phyloP scores from a whole-genome alignment of 2,888 invertebrate species.

The Adineta ricciae region DNA sequence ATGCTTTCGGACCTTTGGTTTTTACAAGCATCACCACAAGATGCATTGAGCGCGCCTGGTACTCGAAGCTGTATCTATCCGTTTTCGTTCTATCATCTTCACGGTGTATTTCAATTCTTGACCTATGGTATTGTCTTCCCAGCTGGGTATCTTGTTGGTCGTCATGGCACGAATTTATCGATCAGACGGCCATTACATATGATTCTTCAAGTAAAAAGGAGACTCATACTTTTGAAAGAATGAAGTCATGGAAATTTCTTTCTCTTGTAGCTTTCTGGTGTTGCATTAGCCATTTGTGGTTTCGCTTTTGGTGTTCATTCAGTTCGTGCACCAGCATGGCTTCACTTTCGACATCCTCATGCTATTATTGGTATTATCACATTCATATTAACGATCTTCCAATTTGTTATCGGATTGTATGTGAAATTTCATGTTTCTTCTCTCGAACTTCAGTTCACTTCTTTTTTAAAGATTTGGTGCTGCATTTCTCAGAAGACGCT shows the following conservation, averaged over 20 bases:
- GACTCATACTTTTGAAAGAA: too few relatives aligned
- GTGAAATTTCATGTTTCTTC: background rate
- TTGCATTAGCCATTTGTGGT: slow-evolving; percentile 2
- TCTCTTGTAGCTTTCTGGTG: background rate
- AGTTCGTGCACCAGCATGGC: background rate
- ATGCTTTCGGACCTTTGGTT: slow-evolving; percentile 1
- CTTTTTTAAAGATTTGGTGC: background rate
- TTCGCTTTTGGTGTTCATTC: slow-evolving; percentile 16
- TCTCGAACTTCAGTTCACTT: background rate
- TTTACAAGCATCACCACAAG: slow-evolving; percentile 4
- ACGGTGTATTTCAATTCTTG: slow-evolving; percentile 18
- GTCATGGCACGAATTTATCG: background rate
- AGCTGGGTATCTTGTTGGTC: background rate
- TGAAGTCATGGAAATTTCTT: too few relatives aligned
- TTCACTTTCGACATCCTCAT: slow-evolving; percentile 5
- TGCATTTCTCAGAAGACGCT: background rate
- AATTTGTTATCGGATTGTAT: background rate
- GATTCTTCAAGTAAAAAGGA: background rate
- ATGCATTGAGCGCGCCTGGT: background rate
- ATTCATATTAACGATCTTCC: slow-evolving; percentile 1
- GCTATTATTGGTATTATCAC: slow-evolving; percentile 12
- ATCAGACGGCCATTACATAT: background rate
- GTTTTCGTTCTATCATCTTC: slow-evolving; percentile 15
- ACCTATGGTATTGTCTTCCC: background rate
- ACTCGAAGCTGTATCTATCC: background rate